A percentile compares a stretch with the other conserved stretches of the same genome.
These are phyloP conservation scores for Zophobas atratus DNA, from an alignment of 1,140 invertebrate genomes.

Conservation along the genomic window DNA sequence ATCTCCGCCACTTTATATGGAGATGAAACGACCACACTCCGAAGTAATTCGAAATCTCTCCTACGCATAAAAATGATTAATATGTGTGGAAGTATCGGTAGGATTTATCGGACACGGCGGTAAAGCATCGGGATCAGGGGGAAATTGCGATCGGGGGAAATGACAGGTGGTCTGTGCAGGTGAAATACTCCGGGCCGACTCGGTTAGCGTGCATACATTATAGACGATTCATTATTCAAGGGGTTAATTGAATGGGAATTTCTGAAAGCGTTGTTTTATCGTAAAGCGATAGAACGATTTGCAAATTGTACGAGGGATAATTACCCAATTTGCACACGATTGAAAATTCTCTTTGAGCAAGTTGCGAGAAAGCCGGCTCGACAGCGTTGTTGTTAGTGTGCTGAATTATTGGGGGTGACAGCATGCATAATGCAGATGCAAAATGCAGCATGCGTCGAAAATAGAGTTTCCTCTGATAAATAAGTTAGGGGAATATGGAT, in stretches of 20 bases:
- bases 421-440: not conserved
- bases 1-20: not conserved
- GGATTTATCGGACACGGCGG: constrained; percentile 7
- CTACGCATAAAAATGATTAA: constrained; percentile 28
- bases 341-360: constrained; percentile 26
- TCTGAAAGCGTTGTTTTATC: constrained; percentile 19
- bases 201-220: constrained; percentile 9
- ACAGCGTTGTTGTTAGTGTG: too few species aligned
- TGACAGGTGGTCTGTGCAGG: constrained; percentile 11
- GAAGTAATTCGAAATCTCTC: constrained; percentile 1
- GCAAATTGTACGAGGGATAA: constrained; percentile 23
- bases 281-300: constrained; percentile 14
- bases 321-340: constrained; percentile 19
- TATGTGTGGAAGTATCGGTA: constrained; percentile 1
- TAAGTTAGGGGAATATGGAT: too few species aligned
- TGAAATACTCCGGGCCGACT: constrained; percentile 19
- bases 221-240: constrained; percentile 20
- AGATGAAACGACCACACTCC: constrained; percentile 1
- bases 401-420: not conserved
- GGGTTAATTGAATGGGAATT: constrained; percentile 25
- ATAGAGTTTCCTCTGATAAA: too few species aligned
- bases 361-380: not conserved
- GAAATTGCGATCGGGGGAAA: constrained; percentile 11
- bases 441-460: too few species aligned
- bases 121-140: not conserved